Conservation (phyloP, 2,113 vertebrate genomes). For the Abramis brama region DNA sequence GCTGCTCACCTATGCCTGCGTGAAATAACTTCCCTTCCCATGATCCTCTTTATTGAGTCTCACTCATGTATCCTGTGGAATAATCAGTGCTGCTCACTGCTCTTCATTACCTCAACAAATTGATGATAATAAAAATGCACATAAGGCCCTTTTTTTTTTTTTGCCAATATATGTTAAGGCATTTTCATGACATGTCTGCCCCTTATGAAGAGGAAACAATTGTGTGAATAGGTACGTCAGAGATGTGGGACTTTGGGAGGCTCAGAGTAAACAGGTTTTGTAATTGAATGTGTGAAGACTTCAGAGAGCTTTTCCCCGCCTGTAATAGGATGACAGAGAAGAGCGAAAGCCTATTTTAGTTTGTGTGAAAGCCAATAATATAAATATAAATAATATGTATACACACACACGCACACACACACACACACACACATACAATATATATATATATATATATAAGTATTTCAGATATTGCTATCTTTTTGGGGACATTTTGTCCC, state of each 20-base stretch:
- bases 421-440: no score
- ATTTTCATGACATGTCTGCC: not conserved
- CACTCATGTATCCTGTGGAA: slow-evolving; percentile 35
- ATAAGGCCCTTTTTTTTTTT: no score
- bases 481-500: no score
- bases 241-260: slow-evolving; percentile 19
- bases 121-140: not conserved
- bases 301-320: slow-evolving; percentile 45
- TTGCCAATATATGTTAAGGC: not conserved
- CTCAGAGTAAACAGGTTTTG: slow-evolving; percentile 52
- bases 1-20: slow-evolving; percentile 47
- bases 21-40: slow-evolving; percentile 52
- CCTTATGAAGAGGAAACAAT: not conserved
- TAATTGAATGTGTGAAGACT: slow-evolving; percentile 52
- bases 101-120: slow-evolving; percentile 28
- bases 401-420: not conserved
- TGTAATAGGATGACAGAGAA: slow-evolving; percentile 41
- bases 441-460: no score
- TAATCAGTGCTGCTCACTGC: slow-evolving; percentile 37
- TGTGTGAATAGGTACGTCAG: slow-evolving; percentile 1
- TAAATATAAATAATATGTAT: not conserved
- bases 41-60: slow-evolving; percentile 45
- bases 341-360: slow-evolving; percentile 40
- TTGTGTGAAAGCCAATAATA: slow-evolving; percentile 46
- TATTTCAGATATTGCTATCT: no score